Base-by-base conservation (phyloP, 2,797 vertebrate species). In the Protosalanx chinensis region DNA sequence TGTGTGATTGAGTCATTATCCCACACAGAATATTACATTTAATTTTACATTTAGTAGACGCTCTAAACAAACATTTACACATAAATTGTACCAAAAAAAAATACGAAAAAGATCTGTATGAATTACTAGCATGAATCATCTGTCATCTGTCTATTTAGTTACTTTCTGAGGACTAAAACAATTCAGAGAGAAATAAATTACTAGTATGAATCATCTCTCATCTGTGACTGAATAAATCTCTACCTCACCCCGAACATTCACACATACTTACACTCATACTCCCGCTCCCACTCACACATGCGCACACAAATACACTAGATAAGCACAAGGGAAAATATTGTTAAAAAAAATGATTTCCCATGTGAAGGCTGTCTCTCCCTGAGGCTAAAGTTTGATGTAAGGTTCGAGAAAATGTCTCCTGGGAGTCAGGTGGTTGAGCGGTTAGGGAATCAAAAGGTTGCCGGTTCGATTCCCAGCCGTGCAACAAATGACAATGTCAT, bases 1-100 rank as follows among this genome's bases (percentile, higher is more conserved):
- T 13, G 46, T 67, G 23, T 51, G 41, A 67, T 51, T 51, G 13
- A 53, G 16, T 29, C 13, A 67, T 49, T 67, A 13, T 67, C 64
- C 49, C 63, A 64, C 32, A 51, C 64, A 64, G 18, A 18, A 5
- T 5, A 56, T 8, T 5, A 46, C 1, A 46, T 5, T 46, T 5
- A 46, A 6, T 46, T 1, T 46, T 46, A 6, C 5, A 6, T 46
- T 46, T 46, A 46, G 12, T 6, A 6, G 15, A 56, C 51, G n/a
- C 15, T 27, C 8, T 46, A 5, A 37, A 16, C 18, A 62, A n/a
- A 63, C 61, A 46, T 12, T 46, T 13, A 8, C 41, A 46, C 23
- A 27, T 27, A 27, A 27, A 1, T 27, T 27, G 23, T 27, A 27
- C 23, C n/a, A n/a, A 27, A 27, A 27, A 27, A 27, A 27, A 1